Evolutionary conservation across 2,797 vertebrate genomes (phyloP).

Genomic region (Epinephelus malabaricus): DNA sequence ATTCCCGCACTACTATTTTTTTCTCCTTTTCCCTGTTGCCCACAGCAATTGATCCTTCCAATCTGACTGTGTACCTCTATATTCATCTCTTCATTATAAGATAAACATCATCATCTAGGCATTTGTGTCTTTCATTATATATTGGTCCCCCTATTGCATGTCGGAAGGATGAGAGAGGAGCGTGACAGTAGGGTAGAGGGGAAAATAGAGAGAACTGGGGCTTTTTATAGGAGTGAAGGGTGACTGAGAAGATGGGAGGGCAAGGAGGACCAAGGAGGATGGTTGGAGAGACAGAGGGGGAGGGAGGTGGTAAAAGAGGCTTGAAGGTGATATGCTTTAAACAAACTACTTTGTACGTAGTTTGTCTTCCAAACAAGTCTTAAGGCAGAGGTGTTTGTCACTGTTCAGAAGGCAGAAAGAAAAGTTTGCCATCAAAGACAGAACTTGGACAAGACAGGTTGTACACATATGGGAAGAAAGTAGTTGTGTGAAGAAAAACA

Average conservation of each 20-base stretch:
- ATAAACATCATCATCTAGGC: conserved; percentile 56
- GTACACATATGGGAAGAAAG: neutral
- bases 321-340: neutral
- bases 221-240: neutral
- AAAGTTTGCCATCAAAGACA: neutral
- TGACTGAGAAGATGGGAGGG: conserved; percentile 5
- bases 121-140: conserved; percentile 48
- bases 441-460: no score
- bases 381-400: neutral
- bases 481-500: neutral
- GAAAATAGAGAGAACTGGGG: neutral
- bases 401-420: neutral
- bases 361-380: no score
- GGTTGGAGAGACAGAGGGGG: neutral
- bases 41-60: conserved; percentile 56
- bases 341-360: neutral
- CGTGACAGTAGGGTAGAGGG: neutral
- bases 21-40: conserved; percentile 37
- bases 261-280: neutral
- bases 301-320: neutral
- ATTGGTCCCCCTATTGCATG: conserved; percentile 9
- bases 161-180: neutral
- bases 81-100: conserved; percentile 56
- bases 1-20: conserved; percentile 53
- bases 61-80: conserved; percentile 41